These are phyloP conservation scores for Bilobella aurantiaca DNA, from an alignment of 1,140 invertebrate species.

Conservation along the genomic window DNA sequence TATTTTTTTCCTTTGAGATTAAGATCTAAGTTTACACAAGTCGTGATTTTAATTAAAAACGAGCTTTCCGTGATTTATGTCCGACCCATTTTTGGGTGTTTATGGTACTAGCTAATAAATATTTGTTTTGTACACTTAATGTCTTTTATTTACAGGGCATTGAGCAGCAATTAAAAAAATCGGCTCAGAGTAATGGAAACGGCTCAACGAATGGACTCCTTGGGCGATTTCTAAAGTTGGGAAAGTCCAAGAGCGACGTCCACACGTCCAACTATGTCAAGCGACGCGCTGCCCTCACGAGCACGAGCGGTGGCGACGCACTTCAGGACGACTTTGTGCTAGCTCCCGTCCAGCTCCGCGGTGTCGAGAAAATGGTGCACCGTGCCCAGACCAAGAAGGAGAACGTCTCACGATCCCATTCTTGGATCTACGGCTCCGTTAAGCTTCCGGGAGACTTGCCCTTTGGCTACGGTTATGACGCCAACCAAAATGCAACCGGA, in stretches of 20 bases:
- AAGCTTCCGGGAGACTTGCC: constrained; percentile 29
- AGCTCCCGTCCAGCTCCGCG: not conserved
- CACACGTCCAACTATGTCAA: not conserved
- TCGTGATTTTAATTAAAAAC: no score
- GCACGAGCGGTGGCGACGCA: not conserved
- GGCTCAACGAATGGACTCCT: constrained; percentile 17
- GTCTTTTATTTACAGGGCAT: constrained; percentile 9
- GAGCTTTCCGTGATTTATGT: no score
- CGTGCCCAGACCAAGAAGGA: constrained; percentile 24
- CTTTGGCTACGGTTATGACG: constrained; percentile 24
- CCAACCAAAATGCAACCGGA: no score
- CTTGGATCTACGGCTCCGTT: constrained; percentile 34
- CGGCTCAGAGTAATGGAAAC: not conserved
- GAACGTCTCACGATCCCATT: constrained; percentile 29
- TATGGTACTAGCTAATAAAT: not conserved
- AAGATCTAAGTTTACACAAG: no score
- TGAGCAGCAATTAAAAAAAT: constrained; percentile 13
- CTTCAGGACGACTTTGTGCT: constrained; percentile 30
- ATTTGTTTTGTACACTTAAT: not conserved
- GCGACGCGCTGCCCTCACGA: no score
- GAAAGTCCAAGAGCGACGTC: constrained; percentile 33
- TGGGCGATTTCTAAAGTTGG: constrained; percentile 31
- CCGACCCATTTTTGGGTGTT: not conserved
- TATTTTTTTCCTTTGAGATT: no score
- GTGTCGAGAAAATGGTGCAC: constrained; percentile 33